phyloP scores from a whole-genome alignment of 2,797 vertebrate species.

The Macropus fuliginosus region DNA sequence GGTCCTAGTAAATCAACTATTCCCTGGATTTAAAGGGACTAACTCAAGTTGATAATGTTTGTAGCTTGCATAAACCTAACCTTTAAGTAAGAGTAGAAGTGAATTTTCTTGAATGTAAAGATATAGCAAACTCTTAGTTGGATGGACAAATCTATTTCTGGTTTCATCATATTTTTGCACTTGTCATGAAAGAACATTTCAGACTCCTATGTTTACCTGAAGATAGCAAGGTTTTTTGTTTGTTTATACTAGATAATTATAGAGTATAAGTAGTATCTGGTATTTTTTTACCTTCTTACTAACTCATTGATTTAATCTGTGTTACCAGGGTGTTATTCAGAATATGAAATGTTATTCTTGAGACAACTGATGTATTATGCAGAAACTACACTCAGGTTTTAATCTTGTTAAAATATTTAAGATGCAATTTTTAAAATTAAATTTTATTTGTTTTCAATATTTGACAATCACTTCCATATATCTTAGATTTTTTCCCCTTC shows the following conservation, averaged over 20 bases:
- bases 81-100: constrained; percentile 12
- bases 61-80: background rate
- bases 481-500: too few species aligned
- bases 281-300: background rate
- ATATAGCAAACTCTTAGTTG: constrained; percentile 15
- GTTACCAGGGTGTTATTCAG: background rate
- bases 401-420: constrained; percentile 31
- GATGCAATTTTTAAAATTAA: background rate
- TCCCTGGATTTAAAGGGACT: constrained; percentile 25
- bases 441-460: too few species aligned
- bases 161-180: background rate
- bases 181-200: constrained; percentile 1
- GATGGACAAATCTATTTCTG: constrained; percentile 13
- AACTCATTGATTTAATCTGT: background rate
- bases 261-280: background rate
- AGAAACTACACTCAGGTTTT: background rate
- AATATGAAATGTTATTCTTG: constrained; percentile 31
- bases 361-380: background rate
- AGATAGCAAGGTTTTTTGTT: background rate
- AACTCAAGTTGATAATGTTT: background rate
- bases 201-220: background rate
- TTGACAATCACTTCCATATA: too few species aligned
- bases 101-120: constrained; percentile 8
- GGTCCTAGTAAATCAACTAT: background rate
- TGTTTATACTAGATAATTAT: background rate